These are phyloP conservation scores for Heteractis magnifica DNA, from an alignment of 92 coral and sea anemone genomes.

Conservation along the genomic window DNA sequence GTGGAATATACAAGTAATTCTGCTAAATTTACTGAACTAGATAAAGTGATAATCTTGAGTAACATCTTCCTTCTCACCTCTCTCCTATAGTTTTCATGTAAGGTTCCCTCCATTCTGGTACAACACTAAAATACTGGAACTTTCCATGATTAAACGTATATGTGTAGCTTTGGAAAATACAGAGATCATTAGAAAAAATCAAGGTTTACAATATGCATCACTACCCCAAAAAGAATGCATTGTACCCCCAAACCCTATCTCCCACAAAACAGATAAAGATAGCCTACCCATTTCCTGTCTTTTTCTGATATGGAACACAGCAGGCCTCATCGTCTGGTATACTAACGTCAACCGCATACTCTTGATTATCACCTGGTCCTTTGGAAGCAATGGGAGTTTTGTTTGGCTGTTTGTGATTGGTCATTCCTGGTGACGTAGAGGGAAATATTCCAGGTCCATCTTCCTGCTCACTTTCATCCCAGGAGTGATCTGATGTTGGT, in stretches of 20 bases:
- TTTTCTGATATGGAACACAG: constrained; percentile 53
- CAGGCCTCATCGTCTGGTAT: constrained; percentile 34
- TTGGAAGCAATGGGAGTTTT: background rate
- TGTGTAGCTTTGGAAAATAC: constrained; percentile 43
- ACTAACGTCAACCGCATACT: background rate
- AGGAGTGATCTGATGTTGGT: constrained; percentile 36
- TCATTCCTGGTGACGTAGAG: background rate
- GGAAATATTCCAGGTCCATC: constrained; percentile 35
- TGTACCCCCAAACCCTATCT: too few relatives aligned
- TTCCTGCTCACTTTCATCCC: constrained; percentile 60
- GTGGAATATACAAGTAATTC: too few relatives aligned
- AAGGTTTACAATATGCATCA: background rate
- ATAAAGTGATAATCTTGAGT: too few relatives aligned
- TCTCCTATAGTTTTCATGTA: constrained; percentile 82
- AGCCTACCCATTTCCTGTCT: constrained; percentile 47
- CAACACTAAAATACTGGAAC: constrained; percentile 66
- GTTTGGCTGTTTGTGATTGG: constrained; percentile 2
- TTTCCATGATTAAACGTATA: constrained; percentile 83
- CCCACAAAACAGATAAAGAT: too few relatives aligned
- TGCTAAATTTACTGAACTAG: too few relatives aligned
- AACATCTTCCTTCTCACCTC: constrained; percentile 43
- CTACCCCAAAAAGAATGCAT: too few relatives aligned
- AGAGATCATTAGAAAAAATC: background rate
- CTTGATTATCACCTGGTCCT: constrained; percentile 8
- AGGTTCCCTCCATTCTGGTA: constrained; percentile 81